Evolutionary conservation across 1,140 invertebrate species (phyloP).

Genomic region (Drosophila murphyi): DNA sequence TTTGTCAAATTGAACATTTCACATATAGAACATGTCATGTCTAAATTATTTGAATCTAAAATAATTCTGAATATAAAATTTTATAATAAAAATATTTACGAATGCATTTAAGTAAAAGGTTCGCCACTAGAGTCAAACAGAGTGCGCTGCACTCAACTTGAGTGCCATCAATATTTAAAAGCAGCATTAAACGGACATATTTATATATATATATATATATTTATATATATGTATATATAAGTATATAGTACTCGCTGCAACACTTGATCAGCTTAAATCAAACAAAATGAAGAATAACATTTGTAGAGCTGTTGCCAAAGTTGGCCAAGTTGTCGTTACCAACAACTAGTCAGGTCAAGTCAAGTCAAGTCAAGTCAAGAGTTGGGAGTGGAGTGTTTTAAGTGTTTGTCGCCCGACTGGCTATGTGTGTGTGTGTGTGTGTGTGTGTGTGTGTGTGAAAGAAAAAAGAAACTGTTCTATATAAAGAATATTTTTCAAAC

Average conservation of each 20-base stretch:
- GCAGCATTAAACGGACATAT: constrained; percentile 24
- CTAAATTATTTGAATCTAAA: no score
- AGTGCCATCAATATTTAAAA: constrained; percentile 53
- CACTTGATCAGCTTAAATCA: constrained; percentile 81
- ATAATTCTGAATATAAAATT: no score
- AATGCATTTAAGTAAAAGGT: no score
- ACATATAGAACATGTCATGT: no score
- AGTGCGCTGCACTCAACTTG: constrained; percentile 51
- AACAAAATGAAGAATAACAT: constrained; percentile 79
- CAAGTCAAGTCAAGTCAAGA: constrained; percentile 43
- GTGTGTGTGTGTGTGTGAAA: constrained; percentile 30
- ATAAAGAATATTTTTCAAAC: constrained; percentile 67
- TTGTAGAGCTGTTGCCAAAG: constrained; percentile 55
- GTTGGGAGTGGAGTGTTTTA: constrained; percentile 45
- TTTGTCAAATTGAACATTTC: no score
- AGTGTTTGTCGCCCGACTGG: neutral
- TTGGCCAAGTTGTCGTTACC: constrained; percentile 39
- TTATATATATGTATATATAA: neutral
- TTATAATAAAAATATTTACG: no score
- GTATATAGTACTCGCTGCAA: constrained; percentile 44
- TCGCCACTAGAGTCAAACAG: constrained; percentile 1
- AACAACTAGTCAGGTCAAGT: constrained; percentile 35
- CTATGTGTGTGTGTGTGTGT: neutral
- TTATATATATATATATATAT: constrained; percentile 7
- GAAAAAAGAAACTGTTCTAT: constrained; percentile 47